Conservation (phyloP, 2,797 vertebrate species). For the Sebastes elongatus region DNA sequence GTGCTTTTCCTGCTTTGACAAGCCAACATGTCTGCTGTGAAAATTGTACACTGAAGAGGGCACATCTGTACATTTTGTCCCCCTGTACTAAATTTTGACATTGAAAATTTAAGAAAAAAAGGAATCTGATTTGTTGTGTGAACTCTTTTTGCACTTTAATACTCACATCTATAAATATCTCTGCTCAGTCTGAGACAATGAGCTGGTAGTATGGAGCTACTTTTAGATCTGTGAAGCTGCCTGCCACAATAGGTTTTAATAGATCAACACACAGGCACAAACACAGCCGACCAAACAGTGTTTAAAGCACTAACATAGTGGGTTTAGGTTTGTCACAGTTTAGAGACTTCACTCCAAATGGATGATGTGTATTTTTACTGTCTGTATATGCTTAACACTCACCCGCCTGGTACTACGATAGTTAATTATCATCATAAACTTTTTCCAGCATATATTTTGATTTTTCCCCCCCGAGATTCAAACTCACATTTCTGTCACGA, state of each 20-base stretch:
- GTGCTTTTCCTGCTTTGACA: too few relatives aligned
- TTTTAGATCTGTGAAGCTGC: not conserved
- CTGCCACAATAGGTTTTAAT: not conserved
- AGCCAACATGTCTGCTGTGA: too few relatives aligned
- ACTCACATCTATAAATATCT: constrained; percentile 8
- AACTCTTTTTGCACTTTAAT: not conserved
- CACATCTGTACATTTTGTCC: not conserved
- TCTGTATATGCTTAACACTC: not conserved
- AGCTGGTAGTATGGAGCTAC: not conserved
- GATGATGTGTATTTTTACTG: not conserved
- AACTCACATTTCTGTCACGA: constrained; percentile 32
- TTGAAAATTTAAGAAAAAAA: rapidly evolving
- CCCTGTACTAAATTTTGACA: not conserved
- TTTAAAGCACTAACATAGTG: not conserved
- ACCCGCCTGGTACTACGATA: too few relatives aligned
- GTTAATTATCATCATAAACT: not conserved
- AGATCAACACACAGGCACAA: not conserved
- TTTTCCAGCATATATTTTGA: not conserved
- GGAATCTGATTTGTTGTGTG: not conserved
- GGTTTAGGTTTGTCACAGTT: not conserved
- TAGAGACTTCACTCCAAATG: not conserved
- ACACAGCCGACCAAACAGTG: not conserved
- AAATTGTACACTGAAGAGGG: not conserved
- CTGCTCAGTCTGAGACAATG: constrained; percentile 1
- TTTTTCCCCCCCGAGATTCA: not conserved